Evolutionary conservation across 2,113 vertebrate species (phyloP), one percentile per base, ranked within the genome.

Genomic region (Galbula dea): DNA sequence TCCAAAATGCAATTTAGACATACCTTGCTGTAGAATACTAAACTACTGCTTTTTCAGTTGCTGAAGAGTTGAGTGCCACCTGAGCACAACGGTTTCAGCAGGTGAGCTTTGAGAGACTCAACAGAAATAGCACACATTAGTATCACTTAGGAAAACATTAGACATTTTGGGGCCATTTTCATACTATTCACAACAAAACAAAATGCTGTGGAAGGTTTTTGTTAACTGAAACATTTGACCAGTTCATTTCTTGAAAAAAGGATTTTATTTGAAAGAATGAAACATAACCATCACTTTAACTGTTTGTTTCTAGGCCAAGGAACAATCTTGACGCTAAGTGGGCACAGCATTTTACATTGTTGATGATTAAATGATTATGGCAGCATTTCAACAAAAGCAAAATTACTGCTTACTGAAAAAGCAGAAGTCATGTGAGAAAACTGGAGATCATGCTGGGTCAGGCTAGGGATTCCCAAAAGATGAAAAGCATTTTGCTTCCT

Each of bases 241-340:
- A 69, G 67, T 51, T 94, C 34, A 22, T 88, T 94, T 69, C 55
- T 88, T 89, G 72, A 67, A 85, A 73, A 46, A 57, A n/a, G 15
- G 41, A 69, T 80, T 91, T 88, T 83, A 66, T 85, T 86, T 89
- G 82, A 80, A 83, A 54, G 63, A 80, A 95, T 83, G 82, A 89
- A 94, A 71, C 63, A 66, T 27, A 37, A 26, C 74, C 39, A 36
- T 43, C 0, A 2, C 85, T 95, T 88, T 83, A 86, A 66, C 0
- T 0, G 71, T 83, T 96, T 96, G 82, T 95, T 89, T 71, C 37
- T 32, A 89, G 85, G 92, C 92, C 95, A 93, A 76, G 68, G 59
- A 91, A 80, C 0, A 3, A 91, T 83, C 85, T 43, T 75, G 21
- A 45, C 3, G 9, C 67, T 85, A 90, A 96, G 72, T 54, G 59